Percentiles rank a stretch among this genome's conserved stretches.
Conservation (phyloP, 2,113 vertebrate species). For the Balaeniceps rex region DNA sequence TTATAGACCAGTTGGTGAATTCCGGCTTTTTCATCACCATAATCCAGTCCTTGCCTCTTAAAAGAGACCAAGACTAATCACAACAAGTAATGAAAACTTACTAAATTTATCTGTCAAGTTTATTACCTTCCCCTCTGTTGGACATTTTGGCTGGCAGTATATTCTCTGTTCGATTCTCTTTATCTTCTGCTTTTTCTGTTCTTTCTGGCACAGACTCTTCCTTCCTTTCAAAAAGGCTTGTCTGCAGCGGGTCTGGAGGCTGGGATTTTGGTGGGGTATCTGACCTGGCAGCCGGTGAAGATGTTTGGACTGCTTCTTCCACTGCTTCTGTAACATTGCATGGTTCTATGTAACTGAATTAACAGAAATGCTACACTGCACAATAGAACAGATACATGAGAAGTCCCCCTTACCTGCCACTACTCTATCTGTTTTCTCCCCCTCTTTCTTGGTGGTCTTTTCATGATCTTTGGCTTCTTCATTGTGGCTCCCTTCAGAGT, state of each 20-base stretch:
- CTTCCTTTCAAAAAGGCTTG: slow-evolving; percentile 64
- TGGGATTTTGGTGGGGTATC: slow-evolving; percentile 69
- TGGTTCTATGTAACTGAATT: not conserved
- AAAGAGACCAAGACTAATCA: not conserved
- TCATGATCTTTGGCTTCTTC: slow-evolving; percentile 91
- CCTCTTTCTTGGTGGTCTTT: slow-evolving; percentile 72
- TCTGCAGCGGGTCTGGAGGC: slow-evolving; percentile 59
- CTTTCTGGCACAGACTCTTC: slow-evolving; percentile 68
- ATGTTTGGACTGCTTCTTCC: slow-evolving; percentile 64
- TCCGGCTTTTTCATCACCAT: not conserved
- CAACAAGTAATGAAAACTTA: not conserved
- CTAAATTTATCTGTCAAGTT: not conserved
- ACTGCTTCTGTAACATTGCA: slow-evolving; percentile 68
- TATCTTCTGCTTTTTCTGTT: slow-evolving; percentile 69
- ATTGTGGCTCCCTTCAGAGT: slow-evolving; percentile 84
- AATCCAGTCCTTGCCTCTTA: not conserved
- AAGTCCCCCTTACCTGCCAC: slow-evolving; percentile 44
- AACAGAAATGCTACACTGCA: not conserved
- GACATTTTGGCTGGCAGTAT: slow-evolving; percentile 59
- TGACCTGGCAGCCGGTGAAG: slow-evolving; percentile 64
- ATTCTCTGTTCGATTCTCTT: slow-evolving; percentile 60
- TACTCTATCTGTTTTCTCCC: slow-evolving; percentile 67
- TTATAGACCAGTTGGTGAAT: not conserved
- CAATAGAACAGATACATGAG: not conserved
- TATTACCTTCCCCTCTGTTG: slow-evolving; percentile 73